phyloP scores from a whole-genome alignment of 2,888 invertebrate genomes.

The Lithophane semibrunnea region DNA sequence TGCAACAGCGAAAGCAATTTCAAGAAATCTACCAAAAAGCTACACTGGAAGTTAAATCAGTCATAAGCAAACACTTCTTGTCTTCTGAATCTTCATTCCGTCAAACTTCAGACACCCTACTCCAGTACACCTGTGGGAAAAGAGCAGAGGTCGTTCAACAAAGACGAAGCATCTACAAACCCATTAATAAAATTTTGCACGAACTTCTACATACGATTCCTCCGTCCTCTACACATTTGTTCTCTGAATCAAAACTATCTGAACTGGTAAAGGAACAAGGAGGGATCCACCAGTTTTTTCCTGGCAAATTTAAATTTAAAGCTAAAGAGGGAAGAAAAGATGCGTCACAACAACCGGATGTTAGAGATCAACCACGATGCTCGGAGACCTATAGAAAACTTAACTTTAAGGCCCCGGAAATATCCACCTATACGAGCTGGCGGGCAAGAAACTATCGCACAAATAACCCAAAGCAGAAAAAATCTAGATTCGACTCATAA shows the following conservation, averaged over 20 bases:
- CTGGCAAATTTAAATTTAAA: no score
- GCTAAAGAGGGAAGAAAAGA: background rate
- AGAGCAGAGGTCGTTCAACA: constrained; percentile 15
- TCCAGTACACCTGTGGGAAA: constrained; percentile 12
- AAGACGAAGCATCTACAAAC: constrained; percentile 22
- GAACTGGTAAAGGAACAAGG: background rate
- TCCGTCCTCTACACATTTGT: constrained; percentile 1
- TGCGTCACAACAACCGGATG: no score
- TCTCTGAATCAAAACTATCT: no score
- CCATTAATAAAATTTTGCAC: no score
- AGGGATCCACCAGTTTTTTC: background rate
- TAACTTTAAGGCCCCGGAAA: background rate
- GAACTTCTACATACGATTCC: background rate
- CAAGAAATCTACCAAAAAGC: constrained; percentile 28
- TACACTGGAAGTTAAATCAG: constrained; percentile 24
- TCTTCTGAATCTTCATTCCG: constrained; percentile 21
- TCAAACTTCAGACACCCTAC: constrained; percentile 5
- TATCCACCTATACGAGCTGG: background rate
- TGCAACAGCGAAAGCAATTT: constrained; percentile 22
- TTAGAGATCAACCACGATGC: background rate
- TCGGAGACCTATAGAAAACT: no score
- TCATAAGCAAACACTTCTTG: constrained; percentile 15
- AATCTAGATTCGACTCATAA: no score
- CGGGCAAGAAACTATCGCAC: no score
- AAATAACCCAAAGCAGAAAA: constrained; percentile 1